Conservation (phyloP, 2,888 invertebrate genomes). For the Exocentrus adspersus region DNA sequence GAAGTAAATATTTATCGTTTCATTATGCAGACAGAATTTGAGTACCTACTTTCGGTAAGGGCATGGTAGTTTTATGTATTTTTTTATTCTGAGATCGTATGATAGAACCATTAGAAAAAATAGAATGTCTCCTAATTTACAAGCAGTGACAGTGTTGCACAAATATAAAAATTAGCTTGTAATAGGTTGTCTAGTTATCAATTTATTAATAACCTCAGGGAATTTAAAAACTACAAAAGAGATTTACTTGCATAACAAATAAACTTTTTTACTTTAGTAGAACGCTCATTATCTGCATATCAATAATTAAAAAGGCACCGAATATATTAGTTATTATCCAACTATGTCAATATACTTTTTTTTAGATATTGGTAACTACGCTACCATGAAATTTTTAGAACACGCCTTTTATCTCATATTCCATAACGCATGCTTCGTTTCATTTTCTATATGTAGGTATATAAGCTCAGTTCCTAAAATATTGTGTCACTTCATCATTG, state of each 20-base stretch:
- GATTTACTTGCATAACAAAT: not conserved
- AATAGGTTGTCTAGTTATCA: not conserved
- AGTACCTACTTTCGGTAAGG: too few relatives aligned
- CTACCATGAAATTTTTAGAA: conserved; percentile 6
- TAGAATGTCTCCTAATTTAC: too few relatives aligned
- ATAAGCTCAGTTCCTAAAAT: not conserved
- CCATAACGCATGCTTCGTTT: not conserved
- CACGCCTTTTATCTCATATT: not conserved
- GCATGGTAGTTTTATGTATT: too few relatives aligned
- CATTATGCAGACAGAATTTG: too few relatives aligned
- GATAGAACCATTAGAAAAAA: too few relatives aligned
- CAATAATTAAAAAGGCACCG: too few relatives aligned
- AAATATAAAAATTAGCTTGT: not conserved
- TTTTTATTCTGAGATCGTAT: too few relatives aligned
- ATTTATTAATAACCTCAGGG: not conserved
- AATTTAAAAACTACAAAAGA: not conserved
- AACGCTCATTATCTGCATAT: not conserved
- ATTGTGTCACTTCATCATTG: not conserved
- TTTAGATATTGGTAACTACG: not conserved
- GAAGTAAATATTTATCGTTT: too few relatives aligned
- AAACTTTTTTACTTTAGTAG: not conserved
- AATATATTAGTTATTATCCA: not conserved
- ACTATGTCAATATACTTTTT: not conserved
- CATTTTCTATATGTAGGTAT: not conserved
- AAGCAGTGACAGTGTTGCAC: too few relatives aligned